Percentiles rank a stretch among this genome's conserved stretches.
Evolutionary conservation across 2,113 vertebrate genomes (phyloP).

Genomic region (Mustelus asterias): DNA sequence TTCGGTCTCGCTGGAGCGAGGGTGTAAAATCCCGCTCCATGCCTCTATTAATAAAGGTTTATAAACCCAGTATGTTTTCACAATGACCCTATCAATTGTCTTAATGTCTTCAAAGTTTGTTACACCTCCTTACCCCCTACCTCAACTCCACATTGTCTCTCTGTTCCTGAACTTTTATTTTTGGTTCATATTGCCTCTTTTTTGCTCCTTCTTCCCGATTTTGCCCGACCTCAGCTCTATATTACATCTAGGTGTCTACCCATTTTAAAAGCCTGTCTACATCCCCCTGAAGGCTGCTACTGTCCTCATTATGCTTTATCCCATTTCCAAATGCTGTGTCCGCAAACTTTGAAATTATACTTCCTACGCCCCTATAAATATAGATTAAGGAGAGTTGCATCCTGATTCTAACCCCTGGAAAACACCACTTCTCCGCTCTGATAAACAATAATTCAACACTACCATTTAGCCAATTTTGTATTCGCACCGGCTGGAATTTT

Average conservation of each 20-base stretch:
- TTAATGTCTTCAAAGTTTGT: neutral
- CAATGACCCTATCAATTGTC: neutral
- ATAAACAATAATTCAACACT: neutral
- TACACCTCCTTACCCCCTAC: neutral
- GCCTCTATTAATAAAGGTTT: neutral
- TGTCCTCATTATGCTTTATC: neutral
- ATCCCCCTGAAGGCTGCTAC: neutral
- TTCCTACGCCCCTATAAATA: neutral
- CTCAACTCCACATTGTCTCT: neutral
- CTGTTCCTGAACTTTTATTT: neutral
- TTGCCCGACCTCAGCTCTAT: neutral
- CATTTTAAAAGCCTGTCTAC: neutral
- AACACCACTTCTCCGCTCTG: neutral
- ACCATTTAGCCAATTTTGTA: neutral
- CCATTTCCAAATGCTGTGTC: neutral
- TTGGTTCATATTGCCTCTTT: neutral
- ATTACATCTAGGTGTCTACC: neutral
- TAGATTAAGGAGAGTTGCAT: neutral
- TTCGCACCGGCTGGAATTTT: too few relatives aligned
- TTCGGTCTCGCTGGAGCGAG: too few relatives aligned
- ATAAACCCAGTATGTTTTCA: neutral
- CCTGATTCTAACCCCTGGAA: neutral
- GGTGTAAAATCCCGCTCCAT: neutral
- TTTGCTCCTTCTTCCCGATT: neutral
- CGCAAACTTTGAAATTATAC: neutral